Base-by-base conservation (phyloP, 2,113 vertebrate species). In the Limnothrissa miodon region DNA sequence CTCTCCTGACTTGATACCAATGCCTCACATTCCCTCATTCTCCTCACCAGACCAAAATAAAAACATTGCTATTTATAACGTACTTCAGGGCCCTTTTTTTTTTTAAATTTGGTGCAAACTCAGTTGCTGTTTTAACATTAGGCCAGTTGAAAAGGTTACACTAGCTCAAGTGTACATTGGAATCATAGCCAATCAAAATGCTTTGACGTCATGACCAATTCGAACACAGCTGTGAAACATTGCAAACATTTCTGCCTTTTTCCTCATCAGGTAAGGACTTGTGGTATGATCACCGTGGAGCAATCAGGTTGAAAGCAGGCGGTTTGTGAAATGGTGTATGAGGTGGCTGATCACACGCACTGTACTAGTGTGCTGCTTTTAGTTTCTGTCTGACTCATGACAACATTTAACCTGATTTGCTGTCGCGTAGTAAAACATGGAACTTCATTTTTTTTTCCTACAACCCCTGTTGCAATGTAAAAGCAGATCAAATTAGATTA, bases 61-160 rank as follows among this genome's bases (percentile, higher is more conserved):
- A 74, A 74, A 74, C 66, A 74, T 19, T 5, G 2, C 29, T 19
- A 74, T 74, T 74, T 74, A 36, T 74, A 39, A 19, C 33, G 10
- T 42, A 42, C 42, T 42, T 42, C 6, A 42, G 13, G 17, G 29
- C 36, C 33, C 17, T 15, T 11, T 33, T 33, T 10, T 66, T 66
- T 66, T 25, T 66, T n/a, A 48, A 17, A 46, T 10, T 15, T 48
- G 46, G 19, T 21, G 5, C 19, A 5, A 5, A 56, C 19, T 53
- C 51, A 56, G 21, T 23, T 56, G 51, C 51, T 56, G 13, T 74
- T 13, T 36, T 74, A 74, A 29, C 33, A 36, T 4, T 13, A 5
- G 10, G 66, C 33, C 66, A 74, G 66, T 74, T 74, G 66, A 74
- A 74, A 74, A 74, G 25, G 25, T 74, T 36, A 74, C 66, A 36